Base-by-base conservation (phyloP, 1,140 invertebrate genomes). In the Berghia stephanieae region DNA sequence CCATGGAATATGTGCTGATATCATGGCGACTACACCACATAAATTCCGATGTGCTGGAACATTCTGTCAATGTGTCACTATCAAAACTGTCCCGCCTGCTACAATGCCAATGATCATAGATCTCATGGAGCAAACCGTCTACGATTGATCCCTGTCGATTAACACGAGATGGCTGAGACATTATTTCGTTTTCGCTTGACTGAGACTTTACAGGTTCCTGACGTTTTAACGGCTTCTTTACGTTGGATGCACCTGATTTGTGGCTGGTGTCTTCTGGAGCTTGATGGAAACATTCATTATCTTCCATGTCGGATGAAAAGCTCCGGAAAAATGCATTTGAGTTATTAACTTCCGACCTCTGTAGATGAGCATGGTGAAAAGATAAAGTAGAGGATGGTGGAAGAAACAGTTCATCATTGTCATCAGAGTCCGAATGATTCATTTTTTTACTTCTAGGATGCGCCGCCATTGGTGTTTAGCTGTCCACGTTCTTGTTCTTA, bases 1-100 rank as follows among this genome's bases (percentile, higher is more conserved):
- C 81, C 38, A n/a, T n/a, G n/a, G n/a, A n/a, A n/a, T n/a, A n/a
- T n/a, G n/a, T n/a, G n/a, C n/a, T n/a, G n/a, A n/a, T n/a, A n/a
- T 83, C 83, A 42, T 81, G 78, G 13, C 86, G 57, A 71, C 83
- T 81, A 49, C 83, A 82, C 52, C 85, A 83, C 34, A 86, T 81
- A 2, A 75, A 40, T 46, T 88, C 88, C 21, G 87, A 87, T 2
- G 87, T 87, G 55, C 87, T 89, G 40, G 88, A 88, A 77, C 83
- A 86, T 76, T 89, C 88, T 10, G 89, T 90, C 78, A 89, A 87
- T 1, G 88, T 89, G 76, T 89, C 88, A 75, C 88, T 89, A 55
- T 89, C 88, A 79, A 87, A 85, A 78, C 88, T 89, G 69, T 90
- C 89, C 72, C 84, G 78, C 52, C 83, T 78, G 24, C 80, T 81